Evolutionary conservation across 2,113 vertebrate species (phyloP), one percentile per base, ranked within the genome.

Genomic region (Synodontis membranacea): DNA sequence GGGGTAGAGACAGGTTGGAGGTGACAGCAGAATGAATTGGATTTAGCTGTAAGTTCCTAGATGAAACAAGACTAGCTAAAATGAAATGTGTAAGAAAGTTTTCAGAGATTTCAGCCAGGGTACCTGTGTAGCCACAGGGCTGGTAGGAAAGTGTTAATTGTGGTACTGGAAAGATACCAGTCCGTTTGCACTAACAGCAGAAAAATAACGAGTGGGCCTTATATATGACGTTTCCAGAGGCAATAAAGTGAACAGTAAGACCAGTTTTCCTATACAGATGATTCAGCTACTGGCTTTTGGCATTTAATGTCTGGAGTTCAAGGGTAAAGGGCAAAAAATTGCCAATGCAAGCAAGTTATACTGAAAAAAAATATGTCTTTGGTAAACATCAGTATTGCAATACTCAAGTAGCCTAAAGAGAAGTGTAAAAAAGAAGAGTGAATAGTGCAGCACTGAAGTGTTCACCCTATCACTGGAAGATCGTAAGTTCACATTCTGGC

Each of bases 11-110:
- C 79, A 60, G 54, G 80, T 39, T 82, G 28, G 80, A 64, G 60
- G 80, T 82, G 80, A 82, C 80, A 82, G 58, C 80, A 82, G 58
- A 82, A 82, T n/a, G 80, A 82, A 82, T 82, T 82, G 80, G 80
- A 82, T 82, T 82, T 64, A 46, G 80, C 80, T 82, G 58, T 9
- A 82, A 64, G 39, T 82, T 82, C 42, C 48, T 48, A 82, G 39
- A 64, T 64, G 80, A 64, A 82, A 82, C 28, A 21, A 31, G 80
- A 48, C 80, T 64, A 2, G 42, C 25, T 64, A 17, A 82, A 82
- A 48, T 64, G 64, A 64, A 82, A 48, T 64, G 80, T 42, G 80
- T 46, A 48, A 64, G 39, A 64, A 62, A 64, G 80, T 82, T 82
- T 64, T 17, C 56, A 64, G 52, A 58, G 78, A 80, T 58, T 80